Conservation (phyloP, 2,797 vertebrate species). For the Rhinella marina region DNA sequence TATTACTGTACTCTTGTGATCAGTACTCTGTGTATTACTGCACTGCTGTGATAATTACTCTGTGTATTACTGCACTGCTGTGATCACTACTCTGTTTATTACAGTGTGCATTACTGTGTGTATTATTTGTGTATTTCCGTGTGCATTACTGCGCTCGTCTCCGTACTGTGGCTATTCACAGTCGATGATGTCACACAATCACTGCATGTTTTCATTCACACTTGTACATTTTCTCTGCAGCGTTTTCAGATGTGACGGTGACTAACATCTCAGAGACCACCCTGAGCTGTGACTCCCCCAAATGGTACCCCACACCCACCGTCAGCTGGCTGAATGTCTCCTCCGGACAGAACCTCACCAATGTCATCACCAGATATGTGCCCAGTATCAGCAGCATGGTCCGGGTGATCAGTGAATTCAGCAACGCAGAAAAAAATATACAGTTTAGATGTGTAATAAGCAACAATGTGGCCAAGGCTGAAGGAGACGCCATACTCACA, state of each 20-base stretch:
- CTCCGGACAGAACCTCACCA: constrained; percentile 60
- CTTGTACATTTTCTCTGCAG: constrained; percentile 66
- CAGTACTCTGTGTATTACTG: no score
- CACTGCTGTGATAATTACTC: no score
- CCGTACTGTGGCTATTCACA: no score
- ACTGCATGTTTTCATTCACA: neutral
- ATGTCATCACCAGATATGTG: constrained; percentile 64
- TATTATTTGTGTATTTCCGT: no score
- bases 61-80: no score
- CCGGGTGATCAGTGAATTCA: constrained; percentile 73
- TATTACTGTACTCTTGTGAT: no score
- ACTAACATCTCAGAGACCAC: constrained; percentile 54
- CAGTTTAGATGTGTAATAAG: constrained; percentile 79
- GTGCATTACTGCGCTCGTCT: no score
- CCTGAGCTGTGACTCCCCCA: constrained; percentile 72
- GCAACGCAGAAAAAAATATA: constrained; percentile 63
- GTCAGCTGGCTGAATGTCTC: constrained; percentile 72
- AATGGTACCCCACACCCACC: constrained; percentile 78
- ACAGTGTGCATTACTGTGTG: no score
- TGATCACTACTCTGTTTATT: no score
- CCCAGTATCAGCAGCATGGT: constrained; percentile 69
- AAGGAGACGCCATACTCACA: constrained; percentile 75
- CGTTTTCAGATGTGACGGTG: constrained; percentile 74
- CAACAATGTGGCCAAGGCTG: constrained; percentile 77
- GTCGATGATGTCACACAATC: neutral